Conservation (phyloP, 2,888 invertebrate genomes). For the Allolobophora icterica region DNA sequence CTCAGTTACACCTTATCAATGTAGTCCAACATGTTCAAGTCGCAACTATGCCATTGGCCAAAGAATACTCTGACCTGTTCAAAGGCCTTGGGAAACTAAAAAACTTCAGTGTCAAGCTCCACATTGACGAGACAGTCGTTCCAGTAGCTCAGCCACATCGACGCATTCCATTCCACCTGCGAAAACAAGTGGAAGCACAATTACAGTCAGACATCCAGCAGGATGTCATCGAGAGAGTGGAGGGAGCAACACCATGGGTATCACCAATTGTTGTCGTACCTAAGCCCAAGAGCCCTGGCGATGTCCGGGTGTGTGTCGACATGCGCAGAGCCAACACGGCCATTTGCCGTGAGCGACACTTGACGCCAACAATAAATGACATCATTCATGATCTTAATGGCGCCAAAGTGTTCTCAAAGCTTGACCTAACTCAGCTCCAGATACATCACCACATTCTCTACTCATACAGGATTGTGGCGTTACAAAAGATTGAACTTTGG, state of each 20-base stretch:
- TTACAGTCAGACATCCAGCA: slow-evolving; percentile 34
- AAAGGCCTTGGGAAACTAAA: not conserved
- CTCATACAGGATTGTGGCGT: too few relatives aligned
- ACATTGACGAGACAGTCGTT: not conserved
- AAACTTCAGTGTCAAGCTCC: not conserved
- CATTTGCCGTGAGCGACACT: too few relatives aligned
- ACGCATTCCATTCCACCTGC: slow-evolving; percentile 49
- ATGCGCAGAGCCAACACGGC: slow-evolving; percentile 49
- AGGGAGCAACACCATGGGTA: slow-evolving; percentile 53
- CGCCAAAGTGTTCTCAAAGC: too few relatives aligned
- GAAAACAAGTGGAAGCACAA: slow-evolving; percentile 39
- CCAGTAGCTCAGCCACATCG: slow-evolving; percentile 45
- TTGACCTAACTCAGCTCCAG: too few relatives aligned
- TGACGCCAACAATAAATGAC: too few relatives aligned
- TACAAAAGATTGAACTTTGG: too few relatives aligned
- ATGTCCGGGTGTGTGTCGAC: slow-evolving; percentile 49
- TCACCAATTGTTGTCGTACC: slow-evolving; percentile 52
- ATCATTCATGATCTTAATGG: too few relatives aligned
- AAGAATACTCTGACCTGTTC: not conserved
- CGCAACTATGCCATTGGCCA: not conserved
- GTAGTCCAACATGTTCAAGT: not conserved
- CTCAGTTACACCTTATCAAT: slow-evolving; percentile 20
- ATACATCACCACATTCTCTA: too few relatives aligned
- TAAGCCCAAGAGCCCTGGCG: slow-evolving; percentile 45
- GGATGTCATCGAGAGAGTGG: slow-evolving; percentile 51